Percentiles rank a stretch among this genome's conserved stretches.
Conservation (phyloP, 2,888 invertebrate species). For the Xestoiulus laeticollis region DNA sequence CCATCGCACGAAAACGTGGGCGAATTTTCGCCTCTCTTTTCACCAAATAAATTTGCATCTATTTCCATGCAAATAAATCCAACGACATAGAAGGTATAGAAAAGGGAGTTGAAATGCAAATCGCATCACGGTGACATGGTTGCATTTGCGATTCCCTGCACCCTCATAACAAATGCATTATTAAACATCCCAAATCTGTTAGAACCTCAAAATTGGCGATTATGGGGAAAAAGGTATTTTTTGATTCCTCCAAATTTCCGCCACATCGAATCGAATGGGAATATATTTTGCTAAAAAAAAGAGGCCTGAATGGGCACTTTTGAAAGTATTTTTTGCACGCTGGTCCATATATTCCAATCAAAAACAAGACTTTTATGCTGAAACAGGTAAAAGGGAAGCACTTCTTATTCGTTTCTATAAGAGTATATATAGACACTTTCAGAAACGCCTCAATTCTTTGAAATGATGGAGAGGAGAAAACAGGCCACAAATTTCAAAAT, state of each 20-base stretch:
- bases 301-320: background rate
- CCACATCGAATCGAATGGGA: background rate
- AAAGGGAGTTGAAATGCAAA: background rate
- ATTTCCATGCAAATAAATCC: conserved; percentile 1
- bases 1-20: too few species aligned
- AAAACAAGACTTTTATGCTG: background rate
- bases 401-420: background rate
- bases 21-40: background rate
- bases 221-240: background rate
- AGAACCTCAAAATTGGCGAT: background rate
- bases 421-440: background rate
- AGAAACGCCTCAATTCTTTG: background rate
- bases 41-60: background rate
- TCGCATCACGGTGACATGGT: background rate
- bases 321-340: background rate
- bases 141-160: background rate
- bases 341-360: background rate
- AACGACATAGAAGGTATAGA: background rate
- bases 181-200: background rate
- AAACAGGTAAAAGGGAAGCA: background rate
- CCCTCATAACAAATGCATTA: conserved; percentile 19
- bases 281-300: background rate
- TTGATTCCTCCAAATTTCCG: background rate
- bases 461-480: background rate
- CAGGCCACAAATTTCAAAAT: conserved; percentile 2